Evolutionary conservation across 2,797 vertebrate genomes (phyloP), one percentile per base, ranked within the genome.

Genomic region (Platalea minor): DNA sequence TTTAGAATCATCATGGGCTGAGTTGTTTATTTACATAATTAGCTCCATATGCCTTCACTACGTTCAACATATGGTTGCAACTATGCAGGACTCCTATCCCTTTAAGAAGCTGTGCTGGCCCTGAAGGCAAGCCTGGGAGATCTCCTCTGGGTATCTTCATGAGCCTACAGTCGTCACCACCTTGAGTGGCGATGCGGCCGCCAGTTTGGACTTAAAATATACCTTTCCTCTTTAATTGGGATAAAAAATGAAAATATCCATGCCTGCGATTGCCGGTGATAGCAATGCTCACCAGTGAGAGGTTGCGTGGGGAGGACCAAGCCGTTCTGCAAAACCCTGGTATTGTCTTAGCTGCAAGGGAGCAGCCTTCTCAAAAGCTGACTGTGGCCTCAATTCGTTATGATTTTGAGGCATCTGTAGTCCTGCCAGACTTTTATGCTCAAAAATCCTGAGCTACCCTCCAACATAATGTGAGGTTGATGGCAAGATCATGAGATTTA

Each of bases 1-100:
- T 96, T 89, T 92, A 92, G 88, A 97, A 89, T 94, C 88, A 91
- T 93, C 91, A 48, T 87, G 91, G 93, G 83, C 88, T 4, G 74
- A 73, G 59, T 41, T 92, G 72, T 88, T 77, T 96, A 85, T 96
- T 97, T 77, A 67, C 43, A 17, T 87, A 95, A 91, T 93, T 81
- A 88, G 37, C 48, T 95, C 83, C 88, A 60, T 64, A 91, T 96
- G 91, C 67, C 63, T 74, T 64, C 61, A 45, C 31, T 91, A 13
- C 8, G 2, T 51, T 56, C 70, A 96, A 53, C 94, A 91, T 94
- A 72, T 59, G 59, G 59, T 88, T 76, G 50, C 78, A 67, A 50
- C 82, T 67, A 6, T 23, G 20, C 11, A 16, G 79, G 70, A 72
- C 68, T 67, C 18, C 56, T 67, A 33, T 73, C 25, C 45, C 53